These are phyloP conservation scores for Solenodon paradoxus DNA, from an alignment of 2,113 vertebrate genomes.

Conservation along the genomic window DNA sequence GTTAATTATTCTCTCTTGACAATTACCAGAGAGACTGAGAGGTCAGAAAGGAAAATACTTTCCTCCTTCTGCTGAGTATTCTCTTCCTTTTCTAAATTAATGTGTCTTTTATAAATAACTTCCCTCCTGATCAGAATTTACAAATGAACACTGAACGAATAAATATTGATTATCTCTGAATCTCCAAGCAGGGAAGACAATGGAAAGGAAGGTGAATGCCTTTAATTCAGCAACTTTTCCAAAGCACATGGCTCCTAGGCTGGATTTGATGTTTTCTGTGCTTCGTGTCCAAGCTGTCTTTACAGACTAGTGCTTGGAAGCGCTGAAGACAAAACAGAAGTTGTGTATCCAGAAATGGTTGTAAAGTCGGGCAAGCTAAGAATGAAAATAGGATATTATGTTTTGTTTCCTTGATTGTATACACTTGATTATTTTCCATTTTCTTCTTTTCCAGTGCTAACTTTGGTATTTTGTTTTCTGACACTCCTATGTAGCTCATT, in stretches of 20 bases:
- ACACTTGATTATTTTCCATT: background rate
- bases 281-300: background rate
- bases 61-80: background rate
- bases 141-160: background rate
- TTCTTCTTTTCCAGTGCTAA: background rate
- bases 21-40: background rate
- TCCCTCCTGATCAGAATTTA: conserved; percentile 14
- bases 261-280: background rate
- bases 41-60: background rate
- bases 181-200: background rate
- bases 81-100: background rate
- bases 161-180: background rate
- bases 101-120: conserved; percentile 12
- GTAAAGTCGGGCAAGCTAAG: background rate
- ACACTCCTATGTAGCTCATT: background rate
- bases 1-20: background rate
- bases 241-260: background rate
- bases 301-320: background rate
- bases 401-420: background rate
- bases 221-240: background rate
- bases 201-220: background rate
- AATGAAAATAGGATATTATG: background rate
- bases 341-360: background rate
- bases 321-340: background rate
- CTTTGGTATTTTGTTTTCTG: background rate